Evolutionary conservation across 2,113 vertebrate species (phyloP).

Genomic region (Vombatus ursinus): DNA sequence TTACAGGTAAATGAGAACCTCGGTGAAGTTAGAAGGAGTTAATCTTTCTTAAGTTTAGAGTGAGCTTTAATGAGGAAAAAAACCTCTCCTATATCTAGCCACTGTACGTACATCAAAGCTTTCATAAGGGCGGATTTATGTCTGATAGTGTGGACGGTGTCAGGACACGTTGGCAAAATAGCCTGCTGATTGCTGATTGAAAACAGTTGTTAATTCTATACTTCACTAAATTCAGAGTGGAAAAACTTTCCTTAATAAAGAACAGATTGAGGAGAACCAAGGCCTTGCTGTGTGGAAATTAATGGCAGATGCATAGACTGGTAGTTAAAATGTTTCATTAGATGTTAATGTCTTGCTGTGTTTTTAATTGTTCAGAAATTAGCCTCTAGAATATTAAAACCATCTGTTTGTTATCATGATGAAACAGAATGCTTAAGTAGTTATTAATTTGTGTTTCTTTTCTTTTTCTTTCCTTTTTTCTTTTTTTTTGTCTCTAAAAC

Average conservation of each 20-base stretch:
- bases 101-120: constrained; percentile 85
- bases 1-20: constrained; percentile 57
- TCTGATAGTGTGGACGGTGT: constrained; percentile 86
- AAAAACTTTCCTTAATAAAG: constrained; percentile 92
- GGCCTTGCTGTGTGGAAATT: constrained; percentile 95
- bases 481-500: constrained; percentile 83
- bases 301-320: constrained; percentile 96
- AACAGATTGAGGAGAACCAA: constrained; percentile 96
- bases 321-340: constrained; percentile 99
- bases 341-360: constrained; percentile 98
- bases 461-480: constrained; percentile 53
- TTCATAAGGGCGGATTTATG: constrained; percentile 87
- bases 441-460: constrained; percentile 88
- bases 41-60: constrained; percentile 73
- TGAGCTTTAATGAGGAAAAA: constrained; percentile 78
- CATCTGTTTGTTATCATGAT: constrained; percentile 97
- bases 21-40: constrained; percentile 72
- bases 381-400: constrained; percentile 98
- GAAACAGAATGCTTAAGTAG: constrained; percentile 91
- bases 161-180: constrained; percentile 85
- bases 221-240: constrained; percentile 93
- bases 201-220: constrained; percentile 99
- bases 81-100: constrained; percentile 78
- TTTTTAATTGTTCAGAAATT: constrained; percentile 99
- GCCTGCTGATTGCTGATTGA: constrained; percentile 95